These are phyloP conservation scores for Helicoverpa assulta DNA, from an alignment of 2,888 invertebrate species.

Conservation along the genomic window DNA sequence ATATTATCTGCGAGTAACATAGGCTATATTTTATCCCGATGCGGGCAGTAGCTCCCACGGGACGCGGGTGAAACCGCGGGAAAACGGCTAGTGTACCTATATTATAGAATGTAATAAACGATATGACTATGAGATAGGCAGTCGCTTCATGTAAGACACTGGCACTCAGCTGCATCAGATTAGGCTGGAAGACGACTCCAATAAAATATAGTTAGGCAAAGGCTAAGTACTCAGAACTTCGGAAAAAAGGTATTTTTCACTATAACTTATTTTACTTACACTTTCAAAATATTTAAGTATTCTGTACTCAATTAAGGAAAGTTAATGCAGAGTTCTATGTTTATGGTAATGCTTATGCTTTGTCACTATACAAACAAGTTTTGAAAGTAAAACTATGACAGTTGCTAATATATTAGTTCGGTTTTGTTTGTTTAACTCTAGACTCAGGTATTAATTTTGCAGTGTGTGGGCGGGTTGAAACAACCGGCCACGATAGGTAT, in stretches of 20 bases:
- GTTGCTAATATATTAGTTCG: constrained; percentile 40
- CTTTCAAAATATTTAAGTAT: neutral
- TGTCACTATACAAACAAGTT: constrained; percentile 49
- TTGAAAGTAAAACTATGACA: constrained; percentile 59
- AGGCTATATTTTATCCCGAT: too few relatives aligned
- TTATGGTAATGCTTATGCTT: constrained; percentile 39
- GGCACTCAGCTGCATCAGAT: neutral
- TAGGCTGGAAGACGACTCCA: neutral
- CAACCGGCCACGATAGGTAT: neutral
- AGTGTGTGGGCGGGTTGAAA: constrained; percentile 26
- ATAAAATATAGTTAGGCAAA: neutral
- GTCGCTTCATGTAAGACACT: neutral
- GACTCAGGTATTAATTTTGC: constrained; percentile 38
- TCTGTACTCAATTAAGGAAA: constrained; percentile 34
- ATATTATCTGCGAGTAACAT: too few relatives aligned
- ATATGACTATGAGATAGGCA: neutral
- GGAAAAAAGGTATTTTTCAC: too few relatives aligned
- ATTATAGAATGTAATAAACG: too few relatives aligned
- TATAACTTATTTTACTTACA: neutral
- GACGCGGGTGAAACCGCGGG: too few relatives aligned
- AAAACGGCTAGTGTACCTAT: too few relatives aligned
- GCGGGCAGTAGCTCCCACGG: too few relatives aligned
- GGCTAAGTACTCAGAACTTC: too few relatives aligned
- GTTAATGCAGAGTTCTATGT: constrained; percentile 5
- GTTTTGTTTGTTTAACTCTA: constrained; percentile 37